These are phyloP conservation scores for Nasonia longicornis DNA, from an alignment of 1,140 invertebrate species.

Conservation along the genomic window DNA sequence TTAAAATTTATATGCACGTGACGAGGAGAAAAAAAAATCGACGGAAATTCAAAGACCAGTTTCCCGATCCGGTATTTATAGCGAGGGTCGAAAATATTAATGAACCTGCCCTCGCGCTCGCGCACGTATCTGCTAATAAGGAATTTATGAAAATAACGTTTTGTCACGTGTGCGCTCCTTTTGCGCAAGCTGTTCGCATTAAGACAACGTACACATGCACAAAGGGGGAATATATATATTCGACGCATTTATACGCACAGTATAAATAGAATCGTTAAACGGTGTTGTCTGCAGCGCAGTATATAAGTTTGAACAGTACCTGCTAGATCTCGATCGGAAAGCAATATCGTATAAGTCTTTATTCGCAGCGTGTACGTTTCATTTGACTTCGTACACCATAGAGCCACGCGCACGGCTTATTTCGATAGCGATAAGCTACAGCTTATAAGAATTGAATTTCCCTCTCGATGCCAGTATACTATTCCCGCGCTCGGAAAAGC, in stretches of 20 bases:
- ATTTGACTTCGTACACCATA: background rate
- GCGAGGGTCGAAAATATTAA: too few species aligned
- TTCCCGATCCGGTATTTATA: too few species aligned
- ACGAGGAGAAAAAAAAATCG: background rate
- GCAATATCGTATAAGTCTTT: background rate
- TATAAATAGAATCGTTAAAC: conserved; percentile 26
- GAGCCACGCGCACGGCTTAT: background rate
- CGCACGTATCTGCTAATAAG: background rate
- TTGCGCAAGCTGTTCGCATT: background rate
- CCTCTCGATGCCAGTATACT: background rate
- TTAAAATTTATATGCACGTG: too few species aligned
- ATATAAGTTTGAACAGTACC: background rate
- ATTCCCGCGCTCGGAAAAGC: background rate
- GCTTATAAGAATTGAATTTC: conserved; percentile 10
- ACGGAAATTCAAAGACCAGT: background rate
- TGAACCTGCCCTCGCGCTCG: background rate
- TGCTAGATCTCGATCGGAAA: background rate
- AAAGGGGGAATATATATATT: background rate
- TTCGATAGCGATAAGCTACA: background rate
- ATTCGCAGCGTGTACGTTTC: background rate
- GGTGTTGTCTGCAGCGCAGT: background rate
- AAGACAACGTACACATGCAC: background rate
- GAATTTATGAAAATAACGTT: background rate
- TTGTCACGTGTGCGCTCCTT: background rate
- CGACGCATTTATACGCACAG: background rate